Base-by-base conservation (phyloP, 2,113 vertebrate genomes). In the Sciurus niger region DNA sequence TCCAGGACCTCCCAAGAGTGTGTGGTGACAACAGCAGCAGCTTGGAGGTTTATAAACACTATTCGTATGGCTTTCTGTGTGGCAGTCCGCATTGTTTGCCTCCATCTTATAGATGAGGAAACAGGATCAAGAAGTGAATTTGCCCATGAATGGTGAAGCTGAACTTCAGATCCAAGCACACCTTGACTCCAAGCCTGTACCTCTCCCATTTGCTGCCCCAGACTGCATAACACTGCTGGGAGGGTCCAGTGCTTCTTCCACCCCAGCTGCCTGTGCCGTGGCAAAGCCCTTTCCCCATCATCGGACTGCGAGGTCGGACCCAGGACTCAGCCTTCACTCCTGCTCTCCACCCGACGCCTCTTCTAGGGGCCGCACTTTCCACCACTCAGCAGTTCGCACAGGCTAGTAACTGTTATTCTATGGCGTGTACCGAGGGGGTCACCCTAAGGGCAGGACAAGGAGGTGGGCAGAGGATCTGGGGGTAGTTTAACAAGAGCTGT, bases 1-100 rank as follows among this genome's bases (percentile, higher is more conserved):
- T 89, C 70, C 95, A 76, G 74, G 84, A 55, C 72, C 93, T 97
- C 96, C 95, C 95, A 3, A 77, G 83, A 74, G 90, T 16, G 20
- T 6, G 1, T 22, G 82, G 74, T 24, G 24, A 43, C 2, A 8
- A n/a, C 4, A 72, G 16, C 1, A 37, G 46, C 51, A 32, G 77
- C 58, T 22, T 18, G 14, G 91, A 65, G 68, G 18, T 20, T 85
- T 77, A 68, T 53, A 2, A 14, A 60, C 2, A 10, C 72, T 53
- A 1, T 2, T 22, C 65, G 89, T 55, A 22, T 32, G 8, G 63
- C 70, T 68, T 1, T 30, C 90, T 82, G 9, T 0, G 8, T 40
- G 79, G 83, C 18, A 37, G 70, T 4, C 25, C 32, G 28, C 0
- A 12, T 34, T 0, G 1, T 8, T 25, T 0, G 16, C 53, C 68